Conservation (phyloP, 2,797 vertebrate genomes). For the Enteromius afrohamiltoni region DNA sequence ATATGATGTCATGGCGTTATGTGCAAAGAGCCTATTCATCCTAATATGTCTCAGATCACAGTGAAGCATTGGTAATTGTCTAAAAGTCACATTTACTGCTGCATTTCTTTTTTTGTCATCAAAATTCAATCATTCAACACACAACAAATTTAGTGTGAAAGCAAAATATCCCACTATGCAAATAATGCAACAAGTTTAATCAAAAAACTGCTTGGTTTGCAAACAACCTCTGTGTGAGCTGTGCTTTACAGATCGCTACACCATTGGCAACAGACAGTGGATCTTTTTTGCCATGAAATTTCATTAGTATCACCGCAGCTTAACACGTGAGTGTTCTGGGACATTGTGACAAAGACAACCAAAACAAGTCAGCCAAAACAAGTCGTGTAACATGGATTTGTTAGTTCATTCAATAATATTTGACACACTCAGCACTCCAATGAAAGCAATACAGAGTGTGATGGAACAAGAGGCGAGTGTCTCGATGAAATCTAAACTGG, state of each 20-base stretch:
- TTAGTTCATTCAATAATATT: neutral
- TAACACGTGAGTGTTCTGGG: neutral
- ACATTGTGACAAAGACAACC: neutral
- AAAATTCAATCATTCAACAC: neutral
- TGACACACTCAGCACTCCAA: accelerated
- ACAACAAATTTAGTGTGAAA: neutral
- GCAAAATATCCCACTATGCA: neutral
- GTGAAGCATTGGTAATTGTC: neutral
- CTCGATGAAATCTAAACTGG: neutral
- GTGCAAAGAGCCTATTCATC: neutral
- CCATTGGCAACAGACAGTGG: neutral
- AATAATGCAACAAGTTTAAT: neutral
- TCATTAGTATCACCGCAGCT: neutral
- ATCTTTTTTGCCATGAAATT: neutral
- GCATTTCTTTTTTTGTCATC: neutral
- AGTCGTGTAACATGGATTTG: neutral
- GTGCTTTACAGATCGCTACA: neutral
- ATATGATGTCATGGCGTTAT: too few relatives aligned
- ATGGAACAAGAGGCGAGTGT: neutral
- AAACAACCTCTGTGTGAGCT: neutral
- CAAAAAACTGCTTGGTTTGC: neutral
- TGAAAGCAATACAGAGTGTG: neutral
- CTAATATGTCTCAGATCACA: neutral
- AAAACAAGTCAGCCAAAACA: neutral
- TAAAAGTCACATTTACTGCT: neutral